These are phyloP conservation scores for Zaprionus vittiger DNA, from an alignment of 1,140 invertebrate species.

Conservation along the genomic window DNA sequence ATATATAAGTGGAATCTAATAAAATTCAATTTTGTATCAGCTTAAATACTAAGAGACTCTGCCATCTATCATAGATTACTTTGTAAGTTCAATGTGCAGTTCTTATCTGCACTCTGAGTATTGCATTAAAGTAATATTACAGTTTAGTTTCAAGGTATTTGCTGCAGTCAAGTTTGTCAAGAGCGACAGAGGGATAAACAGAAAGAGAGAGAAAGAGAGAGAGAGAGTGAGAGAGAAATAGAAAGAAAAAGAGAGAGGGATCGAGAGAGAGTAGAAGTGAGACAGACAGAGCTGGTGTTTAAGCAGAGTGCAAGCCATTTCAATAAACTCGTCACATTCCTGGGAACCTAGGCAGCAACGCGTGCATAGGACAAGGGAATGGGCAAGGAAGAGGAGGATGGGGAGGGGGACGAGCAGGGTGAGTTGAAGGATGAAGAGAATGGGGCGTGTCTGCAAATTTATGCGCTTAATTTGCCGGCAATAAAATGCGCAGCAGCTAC, in stretches of 20 bases:
- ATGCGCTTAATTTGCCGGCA: conserved; percentile 60
- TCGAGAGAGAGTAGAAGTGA: no score
- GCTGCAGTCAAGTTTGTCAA: not conserved
- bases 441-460: conserved; percentile 33
- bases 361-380: not conserved
- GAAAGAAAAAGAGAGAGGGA: not conserved
- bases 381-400: not conserved
- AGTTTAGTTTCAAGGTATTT: not conserved
- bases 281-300: not conserved
- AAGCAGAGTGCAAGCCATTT: conserved; percentile 53
- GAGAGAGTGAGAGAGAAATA: not conserved
- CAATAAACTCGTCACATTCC: conserved; percentile 67
- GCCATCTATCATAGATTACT: no score
- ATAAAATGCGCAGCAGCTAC: conserved; percentile 41
- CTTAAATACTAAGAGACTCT: not conserved
- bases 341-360: conserved; percentile 10
- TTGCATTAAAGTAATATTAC: not conserved
- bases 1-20: not conserved
- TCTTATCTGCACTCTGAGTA: not conserved
- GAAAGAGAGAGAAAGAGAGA: not conserved
- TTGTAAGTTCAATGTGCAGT: no score
- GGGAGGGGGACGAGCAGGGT: no score
- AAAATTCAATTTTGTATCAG: not conserved
- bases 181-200: not conserved
- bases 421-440: not conserved